Percentiles rank a stretch among this genome's conserved stretches.
Evolutionary conservation across 2,888 invertebrate genomes (phyloP).

Genomic region (Hipparchia semele): DNA sequence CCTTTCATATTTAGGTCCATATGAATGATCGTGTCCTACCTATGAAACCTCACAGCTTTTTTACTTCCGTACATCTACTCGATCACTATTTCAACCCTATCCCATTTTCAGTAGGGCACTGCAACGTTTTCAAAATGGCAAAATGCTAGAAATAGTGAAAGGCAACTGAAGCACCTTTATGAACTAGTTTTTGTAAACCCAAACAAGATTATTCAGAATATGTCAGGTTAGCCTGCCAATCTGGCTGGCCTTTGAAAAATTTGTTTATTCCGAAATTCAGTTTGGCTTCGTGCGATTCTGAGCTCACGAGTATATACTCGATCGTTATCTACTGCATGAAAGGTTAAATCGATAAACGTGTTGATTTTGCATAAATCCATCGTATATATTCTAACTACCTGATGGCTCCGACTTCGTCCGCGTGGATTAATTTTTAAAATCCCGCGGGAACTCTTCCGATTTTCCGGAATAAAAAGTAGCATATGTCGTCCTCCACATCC

Average conservation of each 20-base stretch:
- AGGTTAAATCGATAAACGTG: background rate
- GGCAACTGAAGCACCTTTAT: constrained; percentile 11
- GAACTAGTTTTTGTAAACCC: constrained; percentile 18
- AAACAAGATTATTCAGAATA: constrained; percentile 19
- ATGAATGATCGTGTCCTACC: no score
- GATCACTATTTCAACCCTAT: no score
- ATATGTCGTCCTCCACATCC: no score
- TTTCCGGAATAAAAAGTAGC: no score
- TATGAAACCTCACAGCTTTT: no score
- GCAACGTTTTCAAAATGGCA: constrained; percentile 11
- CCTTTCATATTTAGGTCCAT: no score
- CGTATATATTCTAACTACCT: background rate
- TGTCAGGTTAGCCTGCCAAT: constrained; percentile 22
- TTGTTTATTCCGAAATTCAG: constrained; percentile 20
- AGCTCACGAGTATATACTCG: background rate
- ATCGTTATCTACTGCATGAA: background rate
- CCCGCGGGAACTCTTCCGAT: no score
- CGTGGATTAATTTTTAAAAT: no score
- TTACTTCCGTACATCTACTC: no score
- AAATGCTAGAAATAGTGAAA: constrained; percentile 13
- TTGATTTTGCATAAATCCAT: background rate
- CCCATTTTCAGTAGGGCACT: background rate
- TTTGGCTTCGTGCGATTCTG: constrained; percentile 7
- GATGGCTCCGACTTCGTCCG: no score
- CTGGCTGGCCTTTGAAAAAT: constrained; percentile 19